These are phyloP conservation scores for Tachuris rubrigastra DNA, from an alignment of 2,113 vertebrate species.

Conservation along the genomic window DNA sequence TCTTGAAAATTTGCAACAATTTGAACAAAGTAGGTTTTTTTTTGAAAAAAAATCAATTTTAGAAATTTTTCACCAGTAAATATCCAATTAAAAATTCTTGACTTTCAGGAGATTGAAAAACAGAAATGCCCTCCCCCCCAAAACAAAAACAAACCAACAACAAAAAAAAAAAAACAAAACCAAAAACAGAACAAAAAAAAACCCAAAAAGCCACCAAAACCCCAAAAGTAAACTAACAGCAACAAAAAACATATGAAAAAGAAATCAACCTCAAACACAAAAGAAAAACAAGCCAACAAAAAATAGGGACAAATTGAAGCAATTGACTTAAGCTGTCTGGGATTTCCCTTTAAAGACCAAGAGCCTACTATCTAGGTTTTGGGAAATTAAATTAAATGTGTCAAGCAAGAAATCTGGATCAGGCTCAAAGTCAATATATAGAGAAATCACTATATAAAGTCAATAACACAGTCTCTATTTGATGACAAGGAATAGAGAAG, in stretches of 20 bases:
- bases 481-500: not conserved
- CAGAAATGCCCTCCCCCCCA: fast-evolving
- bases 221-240: not conserved
- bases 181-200: too few relatives aligned
- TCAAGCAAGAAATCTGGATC: not conserved
- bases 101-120: not conserved
- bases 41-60: not conserved
- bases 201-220: not conserved
- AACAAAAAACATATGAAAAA: not conserved
- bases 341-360: not conserved
- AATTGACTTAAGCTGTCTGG: not conserved
- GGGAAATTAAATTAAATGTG: not conserved
- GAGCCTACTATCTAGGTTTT: not conserved
- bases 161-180: too few relatives aligned
- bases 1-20: not conserved
- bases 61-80: not conserved
- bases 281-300: not conserved
- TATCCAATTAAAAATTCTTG: not conserved
- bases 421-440: not conserved
- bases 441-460: not conserved
- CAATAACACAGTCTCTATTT: not conserved
- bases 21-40: not conserved
- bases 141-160: not conserved
- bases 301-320: not conserved
- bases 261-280: not conserved